These are phyloP conservation scores for Griposia aprilina DNA, from an alignment of 2,888 invertebrate species.

Conservation along the genomic window DNA sequence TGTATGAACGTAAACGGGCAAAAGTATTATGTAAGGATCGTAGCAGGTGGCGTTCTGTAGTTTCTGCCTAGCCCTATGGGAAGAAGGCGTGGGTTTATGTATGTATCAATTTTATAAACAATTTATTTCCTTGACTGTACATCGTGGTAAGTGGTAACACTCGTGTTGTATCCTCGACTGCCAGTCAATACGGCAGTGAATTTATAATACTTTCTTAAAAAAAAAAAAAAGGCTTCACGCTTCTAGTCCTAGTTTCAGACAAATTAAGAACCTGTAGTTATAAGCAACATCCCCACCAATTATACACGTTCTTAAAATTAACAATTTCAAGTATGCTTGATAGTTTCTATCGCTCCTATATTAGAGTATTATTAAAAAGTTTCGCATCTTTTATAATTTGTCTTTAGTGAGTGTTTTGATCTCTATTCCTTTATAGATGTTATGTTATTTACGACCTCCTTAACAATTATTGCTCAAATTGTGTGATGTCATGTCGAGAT, in stretches of 20 bases:
- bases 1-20: too few species aligned
- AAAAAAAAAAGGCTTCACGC: slow-evolving; percentile 44
- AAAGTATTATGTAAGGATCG: too few species aligned
- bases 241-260: slow-evolving; percentile 63
- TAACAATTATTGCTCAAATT: slow-evolving; percentile 70
- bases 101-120: background rate
- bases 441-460: slow-evolving; percentile 26
- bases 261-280: slow-evolving; percentile 49
- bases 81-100: too few species aligned
- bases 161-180: slow-evolving; percentile 3
- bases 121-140: background rate
- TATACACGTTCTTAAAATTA: slow-evolving; percentile 49
- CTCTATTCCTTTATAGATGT: slow-evolving; percentile 44
- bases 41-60: too few species aligned
- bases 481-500: slow-evolving; percentile 66
- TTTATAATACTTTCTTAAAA: slow-evolving; percentile 36
- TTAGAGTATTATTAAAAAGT: slow-evolving; percentile 33
- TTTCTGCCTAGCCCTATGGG: too few species aligned
- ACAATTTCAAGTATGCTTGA: slow-evolving; percentile 41
- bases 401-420: slow-evolving; percentile 21
- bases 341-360: slow-evolving; percentile 53
- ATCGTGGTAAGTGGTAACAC: background rate
- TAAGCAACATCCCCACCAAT: slow-evolving; percentile 60
- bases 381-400: slow-evolving; percentile 27
- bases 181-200: slow-evolving; percentile 12